These are phyloP conservation scores for Bolborhynchus lineola DNA, from an alignment of 2,113 vertebrate species.

Conservation along the genomic window DNA sequence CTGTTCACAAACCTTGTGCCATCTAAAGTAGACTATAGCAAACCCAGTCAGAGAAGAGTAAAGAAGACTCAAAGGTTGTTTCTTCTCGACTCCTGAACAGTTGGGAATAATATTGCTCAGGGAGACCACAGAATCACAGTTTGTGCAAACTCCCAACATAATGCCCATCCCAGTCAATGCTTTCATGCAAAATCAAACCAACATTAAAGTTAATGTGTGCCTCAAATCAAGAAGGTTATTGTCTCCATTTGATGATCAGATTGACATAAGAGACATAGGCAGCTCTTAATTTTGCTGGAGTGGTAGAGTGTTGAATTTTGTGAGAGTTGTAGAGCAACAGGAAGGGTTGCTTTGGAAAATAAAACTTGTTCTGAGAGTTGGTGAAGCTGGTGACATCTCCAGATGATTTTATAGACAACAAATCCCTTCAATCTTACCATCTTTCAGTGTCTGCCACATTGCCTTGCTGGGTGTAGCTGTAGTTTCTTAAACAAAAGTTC, in stretches of 20 bases:
- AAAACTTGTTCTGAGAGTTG: neutral
- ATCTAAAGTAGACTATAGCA: neutral
- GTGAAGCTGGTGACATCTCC: neutral
- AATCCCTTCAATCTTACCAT: neutral
- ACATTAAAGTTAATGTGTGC: neutral
- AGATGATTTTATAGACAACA: neutral
- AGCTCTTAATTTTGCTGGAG: neutral
- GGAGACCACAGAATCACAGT: neutral
- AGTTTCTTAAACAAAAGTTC: neutral
- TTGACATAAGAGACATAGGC: neutral
- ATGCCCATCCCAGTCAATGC: neutral
- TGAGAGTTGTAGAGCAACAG: neutral
- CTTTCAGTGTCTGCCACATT: neutral
- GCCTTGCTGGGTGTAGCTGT: neutral
- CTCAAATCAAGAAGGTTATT: neutral
- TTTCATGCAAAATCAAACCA: neutral
- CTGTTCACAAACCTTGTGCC: neutral
- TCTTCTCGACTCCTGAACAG: neutral
- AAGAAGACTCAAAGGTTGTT: neutral
- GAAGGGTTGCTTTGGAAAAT: neutral
- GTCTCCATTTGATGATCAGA: neutral
- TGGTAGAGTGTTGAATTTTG: neutral
- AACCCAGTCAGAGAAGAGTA: neutral
- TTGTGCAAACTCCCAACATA: neutral
- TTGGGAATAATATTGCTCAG: neutral